Evolutionary conservation across 2,797 vertebrate genomes (phyloP).

Genomic region (Tadarida brasiliensis): DNA sequence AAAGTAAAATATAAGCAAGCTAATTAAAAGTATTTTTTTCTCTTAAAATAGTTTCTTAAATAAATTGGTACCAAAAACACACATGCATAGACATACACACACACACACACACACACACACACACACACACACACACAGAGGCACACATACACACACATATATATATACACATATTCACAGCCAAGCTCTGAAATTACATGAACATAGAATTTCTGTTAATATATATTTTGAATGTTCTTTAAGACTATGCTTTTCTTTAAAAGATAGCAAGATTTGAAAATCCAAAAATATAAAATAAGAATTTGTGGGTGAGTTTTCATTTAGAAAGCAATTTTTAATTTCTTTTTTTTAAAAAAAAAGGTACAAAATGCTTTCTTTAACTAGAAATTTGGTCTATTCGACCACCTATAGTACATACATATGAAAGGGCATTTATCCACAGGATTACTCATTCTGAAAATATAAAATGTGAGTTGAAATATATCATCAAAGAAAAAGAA

Average conservation of each 20-base stretch:
- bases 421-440: not conserved
- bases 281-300: constrained; percentile 33
- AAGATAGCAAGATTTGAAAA: constrained; percentile 41
- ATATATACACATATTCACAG: not conserved
- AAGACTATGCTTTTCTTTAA: constrained; percentile 1
- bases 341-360: not conserved
- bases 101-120: not conserved
- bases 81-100: not conserved
- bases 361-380: not conserved
- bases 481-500: constrained; percentile 30
- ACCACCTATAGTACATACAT: not conserved
- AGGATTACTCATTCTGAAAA: constrained; percentile 49
- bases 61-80: not conserved
- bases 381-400: not conserved
- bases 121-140: not conserved
- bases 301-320: not conserved
- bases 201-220: constrained; percentile 16
- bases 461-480: constrained; percentile 26
- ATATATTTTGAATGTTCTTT: not conserved
- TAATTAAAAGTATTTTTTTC: constrained; percentile 31
- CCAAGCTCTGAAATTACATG: constrained; percentile 6
- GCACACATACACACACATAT: not conserved
- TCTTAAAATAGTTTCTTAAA: constrained; percentile 49
- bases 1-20: constrained; percentile 16
- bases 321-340: constrained; percentile 24